phyloP scores from a whole-genome alignment of 1,140 invertebrate species.

The Drosophila repletoides region DNA sequence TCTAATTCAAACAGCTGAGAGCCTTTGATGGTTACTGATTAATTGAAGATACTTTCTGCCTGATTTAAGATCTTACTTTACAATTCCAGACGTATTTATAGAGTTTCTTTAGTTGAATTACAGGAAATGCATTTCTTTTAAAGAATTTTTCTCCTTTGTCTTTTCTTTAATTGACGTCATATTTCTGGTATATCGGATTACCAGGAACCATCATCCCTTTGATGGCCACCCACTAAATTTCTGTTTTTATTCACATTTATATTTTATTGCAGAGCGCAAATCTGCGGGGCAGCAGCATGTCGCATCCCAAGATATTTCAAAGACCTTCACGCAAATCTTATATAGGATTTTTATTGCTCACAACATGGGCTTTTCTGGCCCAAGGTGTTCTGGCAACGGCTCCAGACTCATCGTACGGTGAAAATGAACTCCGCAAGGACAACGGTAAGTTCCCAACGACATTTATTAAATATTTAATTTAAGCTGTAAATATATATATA shows the following conservation, averaged over 20 bases:
- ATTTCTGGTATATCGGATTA: background rate
- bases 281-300: slow-evolving; percentile 33
- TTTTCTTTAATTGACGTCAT: background rate
- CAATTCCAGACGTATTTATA: no score
- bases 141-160: no score
- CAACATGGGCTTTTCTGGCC: slow-evolving; percentile 36
- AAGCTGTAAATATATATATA: background rate
- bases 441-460: slow-evolving; percentile 24
- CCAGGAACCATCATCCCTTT: background rate
- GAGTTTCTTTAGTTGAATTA: no score
- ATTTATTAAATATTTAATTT: background rate
- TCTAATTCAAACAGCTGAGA: no score
- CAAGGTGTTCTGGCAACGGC: slow-evolving; percentile 29
- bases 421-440: slow-evolving; percentile 41
- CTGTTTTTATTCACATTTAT: background rate
- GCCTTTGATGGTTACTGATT: no score
- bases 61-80: no score
- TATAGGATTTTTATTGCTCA: slow-evolving; percentile 48
- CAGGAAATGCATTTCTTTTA: no score
- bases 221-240: background rate
- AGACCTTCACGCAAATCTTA: slow-evolving; percentile 28
- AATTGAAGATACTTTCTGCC: no score
- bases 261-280: slow-evolving; percentile 14
- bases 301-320: slow-evolving; percentile 8
- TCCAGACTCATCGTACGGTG: slow-evolving; percentile 26